Conservation (phyloP, 1,140 invertebrate genomes). For the Ips typographus region DNA sequence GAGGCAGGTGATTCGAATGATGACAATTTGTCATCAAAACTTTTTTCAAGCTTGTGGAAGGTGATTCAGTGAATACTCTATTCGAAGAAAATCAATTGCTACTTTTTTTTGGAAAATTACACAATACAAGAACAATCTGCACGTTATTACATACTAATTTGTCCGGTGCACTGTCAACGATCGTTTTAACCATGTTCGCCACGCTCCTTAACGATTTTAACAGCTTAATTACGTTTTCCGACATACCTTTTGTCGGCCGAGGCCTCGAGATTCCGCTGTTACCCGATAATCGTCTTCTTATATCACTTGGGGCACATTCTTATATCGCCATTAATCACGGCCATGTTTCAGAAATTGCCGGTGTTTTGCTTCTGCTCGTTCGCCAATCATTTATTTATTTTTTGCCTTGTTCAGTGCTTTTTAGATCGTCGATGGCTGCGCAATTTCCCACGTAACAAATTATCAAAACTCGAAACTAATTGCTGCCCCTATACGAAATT, state of each 20-base stretch:
- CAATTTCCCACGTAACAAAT: conserved; percentile 9
- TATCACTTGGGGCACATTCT: conserved; percentile 23
- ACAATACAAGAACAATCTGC: background rate
- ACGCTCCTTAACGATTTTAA: conserved; percentile 24
- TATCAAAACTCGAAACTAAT: conserved; percentile 1
- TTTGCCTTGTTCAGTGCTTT: background rate
- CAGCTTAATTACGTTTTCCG: conserved; percentile 18
- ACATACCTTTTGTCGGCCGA: conserved; percentile 22
- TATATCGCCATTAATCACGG: conserved; percentile 22
- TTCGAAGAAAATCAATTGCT: too few species aligned
- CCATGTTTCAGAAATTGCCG: conserved; percentile 13
- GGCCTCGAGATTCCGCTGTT: conserved; percentile 13
- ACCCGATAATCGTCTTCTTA: conserved; percentile 17
- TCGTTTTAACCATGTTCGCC: conserved; percentile 1
- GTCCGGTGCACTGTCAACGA: background rate
- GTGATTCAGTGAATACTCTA: too few species aligned
- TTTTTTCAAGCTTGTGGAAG: too few species aligned
- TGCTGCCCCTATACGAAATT: conserved; percentile 14
- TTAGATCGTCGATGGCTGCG: background rate
- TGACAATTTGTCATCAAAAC: too few species aligned
- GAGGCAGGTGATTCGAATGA: too few species aligned
- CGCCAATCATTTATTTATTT: conserved; percentile 9
- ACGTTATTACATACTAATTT: conserved; percentile 3
- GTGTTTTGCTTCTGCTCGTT: conserved; percentile 15
- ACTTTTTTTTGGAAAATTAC: too few species aligned